Percentiles rank a stretch among this genome's conserved stretches.
phyloP scores from a whole-genome alignment of 2,113 vertebrate genomes.

The Paramormyrops kingsleyae region DNA sequence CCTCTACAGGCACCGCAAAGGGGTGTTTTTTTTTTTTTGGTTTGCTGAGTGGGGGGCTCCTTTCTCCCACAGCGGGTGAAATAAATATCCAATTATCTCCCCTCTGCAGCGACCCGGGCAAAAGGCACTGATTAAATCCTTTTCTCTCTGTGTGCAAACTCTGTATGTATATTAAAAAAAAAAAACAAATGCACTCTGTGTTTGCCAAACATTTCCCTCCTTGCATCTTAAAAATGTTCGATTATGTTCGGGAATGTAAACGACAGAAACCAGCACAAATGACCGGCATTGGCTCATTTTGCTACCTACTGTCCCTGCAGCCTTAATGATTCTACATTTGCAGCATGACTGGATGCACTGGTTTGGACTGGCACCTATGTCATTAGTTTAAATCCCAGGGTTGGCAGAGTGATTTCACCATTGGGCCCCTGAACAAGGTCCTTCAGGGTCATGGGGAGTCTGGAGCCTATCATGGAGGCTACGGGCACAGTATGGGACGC shows the following conservation, averaged over 20 bases:
- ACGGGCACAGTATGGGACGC: too few relatives aligned
- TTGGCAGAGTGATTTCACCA: background rate
- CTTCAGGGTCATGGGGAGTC: background rate
- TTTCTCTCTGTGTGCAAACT: background rate
- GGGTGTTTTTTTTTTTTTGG: background rate
- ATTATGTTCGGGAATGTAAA: background rate
- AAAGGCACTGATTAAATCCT: conserved; percentile 11
- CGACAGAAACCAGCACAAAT: background rate
- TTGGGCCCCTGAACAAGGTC: background rate
- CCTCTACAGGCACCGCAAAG: background rate
- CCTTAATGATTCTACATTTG: background rate
- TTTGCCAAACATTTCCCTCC: background rate
- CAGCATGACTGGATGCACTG: background rate
- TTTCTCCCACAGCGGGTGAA: background rate
- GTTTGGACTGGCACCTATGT: background rate
- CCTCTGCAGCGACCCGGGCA: background rate
- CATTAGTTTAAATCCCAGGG: background rate
- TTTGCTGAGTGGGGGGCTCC: background rate
- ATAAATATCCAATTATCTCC: conserved; percentile 12
- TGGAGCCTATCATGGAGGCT: too few relatives aligned
- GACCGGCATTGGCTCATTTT: background rate
- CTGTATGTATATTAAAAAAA: background rate
- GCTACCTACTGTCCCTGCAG: background rate
- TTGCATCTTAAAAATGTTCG: background rate
- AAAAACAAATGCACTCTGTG: background rate